A percentile compares a stretch with the other conserved stretches of the same genome.
phyloP scores from a whole-genome alignment of 2,113 vertebrate genomes.

The Zootoca vivipara region DNA sequence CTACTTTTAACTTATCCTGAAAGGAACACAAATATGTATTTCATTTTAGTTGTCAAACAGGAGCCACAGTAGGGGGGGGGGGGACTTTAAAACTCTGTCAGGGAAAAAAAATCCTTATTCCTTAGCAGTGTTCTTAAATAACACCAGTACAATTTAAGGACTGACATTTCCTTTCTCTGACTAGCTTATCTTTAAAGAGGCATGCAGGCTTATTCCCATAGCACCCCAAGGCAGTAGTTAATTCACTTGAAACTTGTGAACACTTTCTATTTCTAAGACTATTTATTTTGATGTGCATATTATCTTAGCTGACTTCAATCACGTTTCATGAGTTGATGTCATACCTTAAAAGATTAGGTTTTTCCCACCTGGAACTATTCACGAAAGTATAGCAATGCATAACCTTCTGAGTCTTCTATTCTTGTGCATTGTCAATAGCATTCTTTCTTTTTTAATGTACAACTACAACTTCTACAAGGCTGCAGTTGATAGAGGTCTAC shows the following conservation, averaged over 20 bases:
- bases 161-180: constrained; percentile 81
- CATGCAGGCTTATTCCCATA: constrained; percentile 66
- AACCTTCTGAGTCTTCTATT: constrained; percentile 68
- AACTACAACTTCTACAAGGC: constrained; percentile 62
- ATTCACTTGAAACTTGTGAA: constrained; percentile 68
- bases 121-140: constrained; percentile 73
- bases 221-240: constrained; percentile 68
- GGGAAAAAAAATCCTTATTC: constrained; percentile 74
- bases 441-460: constrained; percentile 72
- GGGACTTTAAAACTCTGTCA: constrained; percentile 56
- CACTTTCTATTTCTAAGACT: constrained; percentile 69
- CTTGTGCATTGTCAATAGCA: constrained; percentile 69
- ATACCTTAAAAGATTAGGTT: constrained; percentile 79
- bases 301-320: constrained; percentile 76
- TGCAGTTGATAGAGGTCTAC: constrained; percentile 65
- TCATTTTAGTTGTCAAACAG: constrained; percentile 50
- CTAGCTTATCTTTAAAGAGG: constrained; percentile 72
- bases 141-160: constrained; percentile 72
- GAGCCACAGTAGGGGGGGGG: constrained; percentile 45
- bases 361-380: constrained; percentile 75
- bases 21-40: constrained; percentile 32
- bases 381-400: constrained; percentile 72
- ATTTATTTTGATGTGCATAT: constrained; percentile 72
- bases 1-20: constrained; percentile 47
- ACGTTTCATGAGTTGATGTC: constrained; percentile 70